A percentile compares a stretch with the other conserved stretches of the same genome.
Conservation (phyloP, 2,888 invertebrate genomes). For the Amblyjoppa fuscipennis region DNA sequence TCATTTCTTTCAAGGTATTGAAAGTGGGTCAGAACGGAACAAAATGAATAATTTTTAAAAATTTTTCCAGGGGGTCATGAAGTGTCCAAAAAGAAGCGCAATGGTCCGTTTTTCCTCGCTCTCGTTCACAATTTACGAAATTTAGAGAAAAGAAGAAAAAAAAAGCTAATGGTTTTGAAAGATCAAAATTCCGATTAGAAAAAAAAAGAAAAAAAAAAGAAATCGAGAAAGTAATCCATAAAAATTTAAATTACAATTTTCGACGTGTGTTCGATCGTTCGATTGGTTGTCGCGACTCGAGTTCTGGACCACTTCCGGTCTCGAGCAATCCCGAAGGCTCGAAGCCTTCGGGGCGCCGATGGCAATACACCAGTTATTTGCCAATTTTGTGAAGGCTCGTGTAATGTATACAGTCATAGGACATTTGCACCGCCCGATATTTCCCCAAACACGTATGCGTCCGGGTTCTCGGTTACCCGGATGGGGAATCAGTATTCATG, state of each 20-base stretch:
- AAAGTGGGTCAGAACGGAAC: too few species aligned
- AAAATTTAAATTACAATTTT: neutral
- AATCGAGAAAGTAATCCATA: neutral
- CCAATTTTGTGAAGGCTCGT: slow-evolving; percentile 6
- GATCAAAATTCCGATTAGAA: too few species aligned
- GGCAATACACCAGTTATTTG: slow-evolving; percentile 38
- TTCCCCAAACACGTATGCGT: neutral
- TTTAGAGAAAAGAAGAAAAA: too few species aligned
- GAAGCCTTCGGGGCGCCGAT: neutral
- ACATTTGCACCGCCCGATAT: slow-evolving; percentile 1
- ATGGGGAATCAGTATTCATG: slow-evolving; percentile 38
- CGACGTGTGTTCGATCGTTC: neutral
- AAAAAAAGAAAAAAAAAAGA: neutral
- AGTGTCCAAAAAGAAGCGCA: too few species aligned
- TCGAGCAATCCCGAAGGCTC: neutral
- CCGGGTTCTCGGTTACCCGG: slow-evolving; percentile 11
- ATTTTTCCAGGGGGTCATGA: too few species aligned
- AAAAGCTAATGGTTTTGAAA: too few species aligned
- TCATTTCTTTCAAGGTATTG: too few species aligned
- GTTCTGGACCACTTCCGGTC: neutral
- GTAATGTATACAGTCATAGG: slow-evolving; percentile 5
- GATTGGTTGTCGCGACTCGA: neutral
- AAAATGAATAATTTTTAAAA: too few species aligned
- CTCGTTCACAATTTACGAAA: too few species aligned
- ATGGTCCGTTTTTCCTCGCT: too few species aligned